phyloP scores from a whole-genome alignment of 2,888 invertebrate genomes.

The Ophraella communa region DNA sequence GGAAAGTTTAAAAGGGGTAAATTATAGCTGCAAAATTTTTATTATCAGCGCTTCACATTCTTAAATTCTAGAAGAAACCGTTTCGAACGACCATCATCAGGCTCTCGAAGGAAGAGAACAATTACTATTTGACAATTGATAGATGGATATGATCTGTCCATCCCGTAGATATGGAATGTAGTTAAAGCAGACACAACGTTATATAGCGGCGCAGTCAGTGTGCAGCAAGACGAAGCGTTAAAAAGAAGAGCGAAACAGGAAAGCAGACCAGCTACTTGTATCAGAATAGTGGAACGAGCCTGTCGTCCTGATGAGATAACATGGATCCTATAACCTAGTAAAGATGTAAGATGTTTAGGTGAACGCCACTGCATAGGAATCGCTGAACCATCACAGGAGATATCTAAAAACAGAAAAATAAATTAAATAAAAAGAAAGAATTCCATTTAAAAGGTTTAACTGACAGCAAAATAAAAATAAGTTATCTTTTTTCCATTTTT shows the following conservation, averaged over 20 bases:
- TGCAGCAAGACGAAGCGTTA: slow-evolving; percentile 49
- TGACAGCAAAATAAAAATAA: background rate
- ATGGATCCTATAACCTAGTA: slow-evolving; percentile 45
- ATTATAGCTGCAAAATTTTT: background rate
- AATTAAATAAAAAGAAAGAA: slow-evolving; percentile 5
- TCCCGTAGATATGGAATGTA: slow-evolving; percentile 51
- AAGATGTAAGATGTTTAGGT: slow-evolving; percentile 56
- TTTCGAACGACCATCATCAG: slow-evolving; percentile 1
- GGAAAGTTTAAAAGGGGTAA: background rate
- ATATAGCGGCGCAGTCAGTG: slow-evolving; percentile 45
- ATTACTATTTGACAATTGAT: slow-evolving; percentile 25
- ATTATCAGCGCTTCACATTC: background rate
- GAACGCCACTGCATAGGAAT: slow-evolving; percentile 54
- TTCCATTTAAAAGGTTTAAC: no score
- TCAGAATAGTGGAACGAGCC: slow-evolving; percentile 57
- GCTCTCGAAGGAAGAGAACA: slow-evolving; percentile 27
- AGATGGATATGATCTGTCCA: slow-evolving; percentile 26
- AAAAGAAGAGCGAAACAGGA: slow-evolving; percentile 47
- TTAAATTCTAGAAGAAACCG: slow-evolving; percentile 15
- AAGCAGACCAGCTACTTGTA: slow-evolving; percentile 62
- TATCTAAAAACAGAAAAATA: slow-evolving; percentile 44
- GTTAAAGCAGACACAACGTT: slow-evolving; percentile 25
- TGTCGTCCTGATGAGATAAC: slow-evolving; percentile 57
- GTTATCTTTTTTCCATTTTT: no score
- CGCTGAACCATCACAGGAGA: slow-evolving; percentile 48